Evolutionary conservation across 2,113 vertebrate species (phyloP).

Genomic region (Antigone vipio): DNA sequence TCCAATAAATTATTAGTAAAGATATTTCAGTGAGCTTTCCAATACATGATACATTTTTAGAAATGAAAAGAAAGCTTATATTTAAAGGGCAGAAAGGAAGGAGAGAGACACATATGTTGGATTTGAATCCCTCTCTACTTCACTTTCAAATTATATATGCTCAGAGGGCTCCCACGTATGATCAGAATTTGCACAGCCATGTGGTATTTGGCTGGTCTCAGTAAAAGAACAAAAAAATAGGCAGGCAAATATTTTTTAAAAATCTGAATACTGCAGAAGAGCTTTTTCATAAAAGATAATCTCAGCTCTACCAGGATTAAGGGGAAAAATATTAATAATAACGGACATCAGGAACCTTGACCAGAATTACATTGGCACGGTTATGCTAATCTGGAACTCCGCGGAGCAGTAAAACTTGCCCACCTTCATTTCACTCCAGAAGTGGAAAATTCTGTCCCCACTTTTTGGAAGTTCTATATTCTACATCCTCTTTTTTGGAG

Average conservation of each 20-base stretch:
- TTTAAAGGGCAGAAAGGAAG: constrained; percentile 43
- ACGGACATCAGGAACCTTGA: not conserved
- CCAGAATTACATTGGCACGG: not conserved
- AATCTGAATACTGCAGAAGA: not conserved
- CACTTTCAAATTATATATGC: not conserved
- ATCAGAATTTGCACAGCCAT: not conserved
- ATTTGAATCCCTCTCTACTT: not conserved
- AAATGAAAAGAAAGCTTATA: not conserved
- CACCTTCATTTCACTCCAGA: not conserved
- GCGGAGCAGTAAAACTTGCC: not conserved
- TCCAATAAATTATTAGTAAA: not conserved
- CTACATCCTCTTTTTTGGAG: not conserved
- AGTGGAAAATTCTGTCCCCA: not conserved
- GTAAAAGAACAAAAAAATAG: not conserved
- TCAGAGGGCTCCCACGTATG: constrained; percentile 3
- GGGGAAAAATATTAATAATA: not conserved
- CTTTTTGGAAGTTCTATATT: not conserved
- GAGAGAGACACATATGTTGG: not conserved
- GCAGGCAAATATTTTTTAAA: not conserved
- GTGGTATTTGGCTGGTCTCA: not conserved
- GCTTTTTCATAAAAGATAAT: not conserved
- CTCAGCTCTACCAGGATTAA: not conserved
- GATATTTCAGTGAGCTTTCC: not conserved
- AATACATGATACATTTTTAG: not conserved
- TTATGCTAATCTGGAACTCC: not conserved